These are phyloP conservation scores for Odontomyia ornata DNA, from an alignment of 2,888 invertebrate species.

Conservation along the genomic window DNA sequence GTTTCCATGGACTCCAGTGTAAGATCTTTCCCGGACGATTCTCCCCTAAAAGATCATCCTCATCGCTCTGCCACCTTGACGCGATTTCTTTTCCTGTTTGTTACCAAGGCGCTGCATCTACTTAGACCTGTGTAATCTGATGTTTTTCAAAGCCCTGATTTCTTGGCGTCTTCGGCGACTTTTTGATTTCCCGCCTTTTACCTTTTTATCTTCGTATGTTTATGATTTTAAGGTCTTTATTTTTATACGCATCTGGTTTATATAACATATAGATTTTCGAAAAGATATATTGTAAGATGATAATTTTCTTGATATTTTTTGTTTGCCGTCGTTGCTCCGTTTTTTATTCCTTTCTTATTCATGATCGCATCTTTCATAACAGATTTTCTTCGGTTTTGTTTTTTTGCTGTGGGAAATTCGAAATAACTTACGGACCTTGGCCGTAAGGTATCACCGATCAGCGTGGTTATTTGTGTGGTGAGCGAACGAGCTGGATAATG, in stretches of 20 bases:
- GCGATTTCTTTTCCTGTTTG: not conserved
- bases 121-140: slow-evolving; percentile 19
- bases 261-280: not conserved
- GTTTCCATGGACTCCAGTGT: too few relatives aligned
- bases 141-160: slow-evolving; percentile 14
- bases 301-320: not conserved
- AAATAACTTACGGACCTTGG: too few relatives aligned
- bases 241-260: slow-evolving; percentile 31
- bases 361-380: not conserved
- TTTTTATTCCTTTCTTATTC: not conserved
- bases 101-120: slow-evolving; percentile 20
- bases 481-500: too few relatives aligned
- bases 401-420: too few relatives aligned
- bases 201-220: slow-evolving; percentile 38
- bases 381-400: too few relatives aligned
- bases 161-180: slow-evolving; percentile 14
- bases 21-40: not conserved
- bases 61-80: not conserved
- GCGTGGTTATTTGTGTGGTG: too few relatives aligned
- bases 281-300: slow-evolving; percentile 1
- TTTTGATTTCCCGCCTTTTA: slow-evolving; percentile 33
- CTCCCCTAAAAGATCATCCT: slow-evolving; percentile 3
- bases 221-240: slow-evolving; percentile 14
- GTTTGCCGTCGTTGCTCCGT: too few relatives aligned
- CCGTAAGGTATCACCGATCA: too few relatives aligned